phyloP scores from a whole-genome alignment of 2,888 invertebrate species.

The Nematopogon swammerdamellus region DNA sequence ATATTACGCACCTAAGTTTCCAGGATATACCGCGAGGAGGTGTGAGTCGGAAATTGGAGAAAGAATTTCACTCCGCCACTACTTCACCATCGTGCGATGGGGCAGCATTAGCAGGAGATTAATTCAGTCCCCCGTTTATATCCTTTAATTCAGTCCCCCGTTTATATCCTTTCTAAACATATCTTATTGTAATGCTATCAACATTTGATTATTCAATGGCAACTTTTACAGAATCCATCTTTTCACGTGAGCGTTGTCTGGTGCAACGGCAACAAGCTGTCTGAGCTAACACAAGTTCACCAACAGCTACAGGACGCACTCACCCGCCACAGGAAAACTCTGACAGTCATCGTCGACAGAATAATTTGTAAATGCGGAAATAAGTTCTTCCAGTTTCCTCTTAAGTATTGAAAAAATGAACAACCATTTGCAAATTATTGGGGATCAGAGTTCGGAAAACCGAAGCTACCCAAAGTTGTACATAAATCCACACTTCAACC shows the following conservation, averaged over 20 bases:
- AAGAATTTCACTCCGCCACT: too few relatives aligned
- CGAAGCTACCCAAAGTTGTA: conserved; percentile 19
- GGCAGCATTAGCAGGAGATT: too few relatives aligned
- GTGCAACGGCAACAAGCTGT: conserved; percentile 66
- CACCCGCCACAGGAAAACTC: conserved; percentile 12
- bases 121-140: too few relatives aligned
- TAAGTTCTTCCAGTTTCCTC: conserved; percentile 61
- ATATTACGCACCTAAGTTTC: too few relatives aligned
- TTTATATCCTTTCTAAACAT: too few relatives aligned
- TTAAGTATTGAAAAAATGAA: conserved; percentile 35
- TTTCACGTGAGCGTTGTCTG: conserved; percentile 84
- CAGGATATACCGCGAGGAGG: too few relatives aligned
- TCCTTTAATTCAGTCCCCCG: too few relatives aligned
- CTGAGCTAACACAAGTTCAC: conserved; percentile 40
- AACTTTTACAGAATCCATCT: conserved; percentile 76
- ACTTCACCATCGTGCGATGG: too few relatives aligned
- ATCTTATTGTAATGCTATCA: too few relatives aligned
- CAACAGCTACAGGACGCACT: conserved; percentile 43
- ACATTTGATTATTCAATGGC: too few relatives aligned
- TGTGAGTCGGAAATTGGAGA: too few relatives aligned
- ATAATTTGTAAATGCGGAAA: conserved; percentile 74
- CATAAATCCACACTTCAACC: conserved; percentile 32
- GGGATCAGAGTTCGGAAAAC: conserved; percentile 5
- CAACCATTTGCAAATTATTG: conserved; percentile 43
- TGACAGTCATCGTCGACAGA: conserved; percentile 30